Conservation (phyloP, 2,113 vertebrate species). For the Gopherus evgoodei region DNA sequence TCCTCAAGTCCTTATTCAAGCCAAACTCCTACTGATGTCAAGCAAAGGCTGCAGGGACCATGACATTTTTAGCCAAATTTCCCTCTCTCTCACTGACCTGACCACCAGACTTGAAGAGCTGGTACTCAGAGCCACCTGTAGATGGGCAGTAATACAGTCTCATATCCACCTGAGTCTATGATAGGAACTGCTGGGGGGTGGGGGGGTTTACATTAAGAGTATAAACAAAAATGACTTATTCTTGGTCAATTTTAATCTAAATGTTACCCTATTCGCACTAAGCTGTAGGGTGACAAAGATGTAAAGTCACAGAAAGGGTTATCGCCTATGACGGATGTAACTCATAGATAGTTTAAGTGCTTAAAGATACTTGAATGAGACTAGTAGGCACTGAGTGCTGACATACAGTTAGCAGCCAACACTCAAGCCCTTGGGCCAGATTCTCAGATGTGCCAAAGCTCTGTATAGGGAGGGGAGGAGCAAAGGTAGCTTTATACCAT, state of each 20-base stretch:
- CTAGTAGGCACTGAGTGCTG: neutral
- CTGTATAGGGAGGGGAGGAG: neutral
- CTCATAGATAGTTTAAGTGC: neutral
- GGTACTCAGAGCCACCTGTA: neutral
- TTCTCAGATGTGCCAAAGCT: neutral
- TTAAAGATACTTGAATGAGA: constrained; percentile 9
- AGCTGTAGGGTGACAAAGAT: neutral
- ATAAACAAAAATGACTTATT: neutral
- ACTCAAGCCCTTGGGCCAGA: neutral
- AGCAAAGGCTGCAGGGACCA: neutral
- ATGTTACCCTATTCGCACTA: neutral
- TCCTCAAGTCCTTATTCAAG: neutral
- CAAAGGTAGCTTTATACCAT: neutral
- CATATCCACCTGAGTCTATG: rapidly evolving
- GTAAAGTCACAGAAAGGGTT: neutral
- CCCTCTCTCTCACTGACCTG: neutral
- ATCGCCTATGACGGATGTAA: neutral
- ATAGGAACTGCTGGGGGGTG: neutral
- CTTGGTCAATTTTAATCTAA: neutral
- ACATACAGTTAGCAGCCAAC: neutral
- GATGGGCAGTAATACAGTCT: neutral
- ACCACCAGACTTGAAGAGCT: neutral
- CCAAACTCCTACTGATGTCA: neutral
- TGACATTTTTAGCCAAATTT: neutral
- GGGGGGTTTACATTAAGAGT: neutral